Percentiles rank a stretch among this genome's conserved stretches.
Conservation (phyloP, 2,113 vertebrate species). For the Phaethon lepturus region DNA sequence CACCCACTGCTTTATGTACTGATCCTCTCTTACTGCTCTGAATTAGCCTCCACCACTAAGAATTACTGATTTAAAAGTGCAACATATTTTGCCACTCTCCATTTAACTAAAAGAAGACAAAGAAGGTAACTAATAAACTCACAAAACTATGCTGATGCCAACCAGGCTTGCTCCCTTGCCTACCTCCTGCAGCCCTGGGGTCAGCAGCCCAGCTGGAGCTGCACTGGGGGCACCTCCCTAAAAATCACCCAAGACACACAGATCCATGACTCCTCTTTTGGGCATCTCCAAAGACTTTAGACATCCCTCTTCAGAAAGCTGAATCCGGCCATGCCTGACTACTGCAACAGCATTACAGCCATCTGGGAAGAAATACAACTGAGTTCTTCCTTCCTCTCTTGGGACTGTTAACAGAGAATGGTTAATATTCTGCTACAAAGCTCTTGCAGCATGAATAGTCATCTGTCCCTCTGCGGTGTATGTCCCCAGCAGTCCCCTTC, state of each 20-base stretch:
- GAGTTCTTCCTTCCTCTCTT: background rate
- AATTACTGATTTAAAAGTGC: background rate
- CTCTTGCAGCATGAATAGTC: background rate
- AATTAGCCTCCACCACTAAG: background rate
- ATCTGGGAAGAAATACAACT: background rate
- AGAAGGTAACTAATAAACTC: background rate
- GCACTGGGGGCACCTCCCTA: background rate
- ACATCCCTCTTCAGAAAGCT: background rate
- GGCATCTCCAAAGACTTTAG: background rate
- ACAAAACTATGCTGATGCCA: background rate
- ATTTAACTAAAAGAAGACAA: background rate
- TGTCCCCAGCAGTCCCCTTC: background rate
- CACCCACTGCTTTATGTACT: background rate
- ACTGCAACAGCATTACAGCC: background rate
- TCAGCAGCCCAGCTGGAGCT: background rate
- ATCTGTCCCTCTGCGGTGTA: background rate
- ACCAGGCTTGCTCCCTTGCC: background rate
- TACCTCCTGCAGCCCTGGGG: background rate
- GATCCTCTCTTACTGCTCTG: background rate
- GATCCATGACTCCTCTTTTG: background rate
- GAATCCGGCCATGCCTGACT: background rate
- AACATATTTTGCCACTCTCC: background rate
- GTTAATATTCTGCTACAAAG: slow-evolving; percentile 26
- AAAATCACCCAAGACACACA: background rate
- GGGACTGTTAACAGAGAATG: background rate